Evolutionary conservation across 2,113 vertebrate species (phyloP).

Genomic region (Gracilinanus agilis): DNA sequence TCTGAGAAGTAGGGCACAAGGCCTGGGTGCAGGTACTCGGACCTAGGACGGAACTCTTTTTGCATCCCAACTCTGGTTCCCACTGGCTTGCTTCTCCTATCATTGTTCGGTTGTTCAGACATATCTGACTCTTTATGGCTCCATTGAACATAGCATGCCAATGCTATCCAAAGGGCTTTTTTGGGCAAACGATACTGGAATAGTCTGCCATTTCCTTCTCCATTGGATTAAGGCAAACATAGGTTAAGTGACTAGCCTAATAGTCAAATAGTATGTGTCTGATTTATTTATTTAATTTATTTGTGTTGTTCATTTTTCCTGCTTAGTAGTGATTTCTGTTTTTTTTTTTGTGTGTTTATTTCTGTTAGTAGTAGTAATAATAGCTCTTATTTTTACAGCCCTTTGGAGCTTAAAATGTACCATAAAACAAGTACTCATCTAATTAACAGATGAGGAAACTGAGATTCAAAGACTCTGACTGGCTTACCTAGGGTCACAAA

Average conservation of each 20-base stretch:
- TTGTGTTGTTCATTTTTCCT: too few relatives aligned
- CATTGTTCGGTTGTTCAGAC: neutral
- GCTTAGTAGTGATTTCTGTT: too few relatives aligned
- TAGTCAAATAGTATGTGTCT: neutral
- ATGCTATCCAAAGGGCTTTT: neutral
- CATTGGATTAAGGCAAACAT: neutral
- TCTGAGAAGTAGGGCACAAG: neutral
- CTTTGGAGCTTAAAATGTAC: neutral
- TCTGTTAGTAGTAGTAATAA: too few relatives aligned
- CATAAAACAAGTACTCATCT: neutral
- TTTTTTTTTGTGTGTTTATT: too few relatives aligned
- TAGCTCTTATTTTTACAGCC: neutral
- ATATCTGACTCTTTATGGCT: neutral
- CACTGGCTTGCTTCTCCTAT: neutral
- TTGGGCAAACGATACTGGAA: neutral
- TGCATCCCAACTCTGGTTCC: neutral
- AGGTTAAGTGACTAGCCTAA: neutral
- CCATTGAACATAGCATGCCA: neutral
- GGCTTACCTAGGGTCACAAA: neutral
- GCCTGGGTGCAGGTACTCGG: neutral
- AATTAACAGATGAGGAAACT: neutral
- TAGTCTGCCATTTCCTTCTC: neutral
- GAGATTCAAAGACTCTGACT: slow-evolving; percentile 14
- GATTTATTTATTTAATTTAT: neutral
- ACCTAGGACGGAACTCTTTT: neutral